Evolutionary conservation across 2,113 vertebrate species (phyloP).

Genomic region (Perccottus glenii): DNA sequence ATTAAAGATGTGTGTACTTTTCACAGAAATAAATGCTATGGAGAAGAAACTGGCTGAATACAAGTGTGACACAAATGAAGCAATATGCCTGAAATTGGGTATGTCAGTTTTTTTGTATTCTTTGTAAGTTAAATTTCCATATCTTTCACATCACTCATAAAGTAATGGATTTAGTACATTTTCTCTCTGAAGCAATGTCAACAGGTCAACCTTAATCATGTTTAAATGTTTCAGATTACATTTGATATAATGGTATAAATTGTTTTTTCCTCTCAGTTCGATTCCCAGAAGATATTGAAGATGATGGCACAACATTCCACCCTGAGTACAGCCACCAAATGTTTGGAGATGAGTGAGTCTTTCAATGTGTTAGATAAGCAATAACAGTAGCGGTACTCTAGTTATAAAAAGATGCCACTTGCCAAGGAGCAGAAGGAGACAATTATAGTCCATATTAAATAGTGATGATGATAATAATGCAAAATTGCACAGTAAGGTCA

Average conservation of each 20-base stretch:
- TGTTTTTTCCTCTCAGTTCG: constrained; percentile 80
- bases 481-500: too few relatives aligned
- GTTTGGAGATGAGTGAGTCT: constrained; percentile 96
- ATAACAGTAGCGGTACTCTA: neutral
- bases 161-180: too few relatives aligned
- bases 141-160: too few relatives aligned
- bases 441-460: too few relatives aligned
- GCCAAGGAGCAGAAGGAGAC: too few relatives aligned
- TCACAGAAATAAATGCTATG: constrained; percentile 86
- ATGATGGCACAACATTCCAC: constrained; percentile 93
- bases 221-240: too few relatives aligned
- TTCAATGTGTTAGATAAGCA: neutral
- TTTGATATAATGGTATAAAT: too few relatives aligned
- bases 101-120: constrained; percentile 30
- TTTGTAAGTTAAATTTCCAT: neutral
- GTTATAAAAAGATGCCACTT: too few relatives aligned
- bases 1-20: constrained; percentile 34
- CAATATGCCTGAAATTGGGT: constrained; percentile 94
- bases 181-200: too few relatives aligned
- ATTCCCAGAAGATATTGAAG: constrained; percentile 94
- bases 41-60: constrained; percentile 98
- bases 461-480: too few relatives aligned
- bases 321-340: constrained; percentile 96
- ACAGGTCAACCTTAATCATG: too few relatives aligned
- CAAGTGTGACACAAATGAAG: constrained; percentile 98